A percentile compares a stretch with the other conserved stretches of the same genome.
phyloP scores from a whole-genome alignment of 2,888 invertebrate species.

The Sphecodes monilicornis region DNA sequence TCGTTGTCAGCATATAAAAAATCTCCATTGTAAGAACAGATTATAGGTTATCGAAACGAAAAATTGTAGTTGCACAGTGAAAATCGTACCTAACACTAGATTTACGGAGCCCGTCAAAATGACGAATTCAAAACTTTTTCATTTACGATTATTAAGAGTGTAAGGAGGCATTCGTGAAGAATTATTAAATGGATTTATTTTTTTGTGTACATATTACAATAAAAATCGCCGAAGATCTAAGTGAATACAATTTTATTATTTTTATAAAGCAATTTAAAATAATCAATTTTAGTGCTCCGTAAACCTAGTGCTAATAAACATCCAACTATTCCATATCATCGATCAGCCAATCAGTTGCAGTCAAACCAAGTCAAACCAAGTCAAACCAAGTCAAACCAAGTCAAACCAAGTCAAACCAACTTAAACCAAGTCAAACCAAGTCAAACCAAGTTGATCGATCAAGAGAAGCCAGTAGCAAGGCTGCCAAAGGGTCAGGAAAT shows the following conservation, averaged over 20 bases:
- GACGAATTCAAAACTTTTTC: too few relatives aligned
- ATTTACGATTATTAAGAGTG: too few relatives aligned
- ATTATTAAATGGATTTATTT: too few relatives aligned
- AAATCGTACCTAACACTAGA: too few relatives aligned
- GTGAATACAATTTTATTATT: too few relatives aligned
- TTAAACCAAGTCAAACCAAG: not conserved
- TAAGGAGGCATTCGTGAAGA: too few relatives aligned
- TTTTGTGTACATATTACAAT: too few relatives aligned
- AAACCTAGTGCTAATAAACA: not conserved
- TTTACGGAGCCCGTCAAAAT: too few relatives aligned
- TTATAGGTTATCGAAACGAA: not conserved
- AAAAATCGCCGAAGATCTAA: too few relatives aligned
- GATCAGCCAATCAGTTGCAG: not conserved
- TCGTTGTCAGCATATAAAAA: not conserved
- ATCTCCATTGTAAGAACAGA: not conserved
- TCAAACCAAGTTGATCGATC: not conserved
- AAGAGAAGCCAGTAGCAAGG: not conserved
- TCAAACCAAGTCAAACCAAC: not conserved
- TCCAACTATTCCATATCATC: not conserved
- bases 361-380: not conserved
- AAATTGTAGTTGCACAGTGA: too few relatives aligned
- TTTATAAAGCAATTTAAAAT: too few relatives aligned
- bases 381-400: not conserved
- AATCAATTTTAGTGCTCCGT: too few relatives aligned
- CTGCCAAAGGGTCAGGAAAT: not conserved